Percentiles rank a stretch among this genome's conserved stretches.
Conservation (phyloP, 2,113 vertebrate genomes). For the Tachycineta bicolor region DNA sequence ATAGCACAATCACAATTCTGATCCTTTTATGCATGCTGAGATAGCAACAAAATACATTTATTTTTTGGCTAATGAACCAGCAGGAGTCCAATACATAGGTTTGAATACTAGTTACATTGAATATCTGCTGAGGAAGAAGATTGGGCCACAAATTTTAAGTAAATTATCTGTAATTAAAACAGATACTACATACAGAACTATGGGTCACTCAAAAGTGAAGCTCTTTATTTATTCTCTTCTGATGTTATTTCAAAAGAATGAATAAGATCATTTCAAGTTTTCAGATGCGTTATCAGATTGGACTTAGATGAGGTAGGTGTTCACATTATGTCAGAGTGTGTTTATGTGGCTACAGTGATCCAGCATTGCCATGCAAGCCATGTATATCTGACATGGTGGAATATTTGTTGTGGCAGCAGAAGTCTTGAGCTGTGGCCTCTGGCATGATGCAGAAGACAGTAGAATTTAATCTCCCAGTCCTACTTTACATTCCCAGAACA, state of each 20-base stretch:
- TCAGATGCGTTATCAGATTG: background rate
- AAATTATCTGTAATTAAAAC: background rate
- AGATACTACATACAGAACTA: background rate
- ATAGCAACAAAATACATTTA: background rate
- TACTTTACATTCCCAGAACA: background rate
- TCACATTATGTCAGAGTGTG: background rate
- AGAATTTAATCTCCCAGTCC: background rate
- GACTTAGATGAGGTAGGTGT: background rate
- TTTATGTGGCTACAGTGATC: background rate
- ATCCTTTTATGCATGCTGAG: background rate
- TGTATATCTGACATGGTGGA: background rate
- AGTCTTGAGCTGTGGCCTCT: background rate
- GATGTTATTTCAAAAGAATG: background rate
- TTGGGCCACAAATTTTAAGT: background rate
- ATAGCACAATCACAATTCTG: background rate
- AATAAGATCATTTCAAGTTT: background rate
- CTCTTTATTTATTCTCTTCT: background rate
- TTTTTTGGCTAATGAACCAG: background rate
- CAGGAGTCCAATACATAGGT: background rate
- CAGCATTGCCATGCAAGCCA: background rate
- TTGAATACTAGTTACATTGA: background rate
- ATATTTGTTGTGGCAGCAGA: background rate
- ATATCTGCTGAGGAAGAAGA: background rate
- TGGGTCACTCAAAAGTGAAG: background rate
- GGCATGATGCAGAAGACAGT: background rate